phyloP scores from a whole-genome alignment of 2,888 invertebrate genomes.

The Dryobota labecula region DNA sequence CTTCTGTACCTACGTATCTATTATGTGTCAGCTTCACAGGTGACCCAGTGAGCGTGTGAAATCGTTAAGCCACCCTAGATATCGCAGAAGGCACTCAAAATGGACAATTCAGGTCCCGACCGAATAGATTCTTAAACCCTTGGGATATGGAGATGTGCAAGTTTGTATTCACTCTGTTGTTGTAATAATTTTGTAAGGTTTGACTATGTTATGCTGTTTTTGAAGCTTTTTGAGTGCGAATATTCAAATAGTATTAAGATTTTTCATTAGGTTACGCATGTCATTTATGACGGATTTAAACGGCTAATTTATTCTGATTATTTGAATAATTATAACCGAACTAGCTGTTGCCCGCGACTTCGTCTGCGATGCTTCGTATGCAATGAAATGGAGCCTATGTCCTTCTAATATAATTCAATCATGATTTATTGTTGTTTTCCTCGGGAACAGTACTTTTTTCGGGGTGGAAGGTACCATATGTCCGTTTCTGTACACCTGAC shows the following conservation, averaged over 20 bases:
- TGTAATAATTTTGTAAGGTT: conserved; percentile 13
- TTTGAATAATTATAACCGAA: no score
- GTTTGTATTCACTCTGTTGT: conserved; percentile 52
- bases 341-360: no score
- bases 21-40: conserved; percentile 24
- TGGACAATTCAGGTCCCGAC: conserved; percentile 34
- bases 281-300: background rate
- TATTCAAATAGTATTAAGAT: background rate
- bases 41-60: conserved; percentile 50
- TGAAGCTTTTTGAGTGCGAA: background rate
- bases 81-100: conserved; percentile 51
- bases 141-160: conserved; percentile 27
- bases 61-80: conserved; percentile 51
- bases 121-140: conserved; percentile 39
- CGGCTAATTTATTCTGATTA: background rate
- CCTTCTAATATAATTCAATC: no score
- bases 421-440: no score
- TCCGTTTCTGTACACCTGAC: no score
- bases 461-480: no score
- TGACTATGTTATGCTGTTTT: background rate
- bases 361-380: no score
- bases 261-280: no score
- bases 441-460: no score
- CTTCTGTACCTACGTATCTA: conserved; percentile 16
- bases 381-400: no score